phyloP scores from a whole-genome alignment of 64 coral and sea anemone genomes.

The Porites australiensis region DNA sequence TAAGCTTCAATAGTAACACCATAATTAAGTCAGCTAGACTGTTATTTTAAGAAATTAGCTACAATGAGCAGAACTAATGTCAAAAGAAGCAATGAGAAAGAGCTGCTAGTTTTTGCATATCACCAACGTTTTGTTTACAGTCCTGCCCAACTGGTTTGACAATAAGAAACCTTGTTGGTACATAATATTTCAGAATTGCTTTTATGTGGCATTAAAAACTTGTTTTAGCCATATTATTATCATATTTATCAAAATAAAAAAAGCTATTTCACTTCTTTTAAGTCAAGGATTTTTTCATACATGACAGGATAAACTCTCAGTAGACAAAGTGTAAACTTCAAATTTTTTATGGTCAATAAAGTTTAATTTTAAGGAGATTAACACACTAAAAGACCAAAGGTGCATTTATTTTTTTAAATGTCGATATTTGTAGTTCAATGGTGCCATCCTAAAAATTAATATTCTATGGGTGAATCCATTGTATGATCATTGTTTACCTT shows the following conservation, averaged over 20 bases:
- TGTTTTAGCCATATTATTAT: background rate
- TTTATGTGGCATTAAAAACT: background rate
- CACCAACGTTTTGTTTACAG: background rate
- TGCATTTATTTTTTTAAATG: background rate
- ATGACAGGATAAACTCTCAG: background rate
- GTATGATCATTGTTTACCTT: background rate
- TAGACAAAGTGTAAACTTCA: background rate
- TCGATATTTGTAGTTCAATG: background rate
- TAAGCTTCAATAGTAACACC: constrained; percentile 44
- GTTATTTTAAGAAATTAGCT: background rate
- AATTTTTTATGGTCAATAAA: background rate
- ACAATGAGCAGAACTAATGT: background rate
- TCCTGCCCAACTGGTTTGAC: background rate
- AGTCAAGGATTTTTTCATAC: background rate
- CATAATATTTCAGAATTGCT: background rate
- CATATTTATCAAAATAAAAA: background rate
- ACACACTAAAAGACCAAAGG: background rate
- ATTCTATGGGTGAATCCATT: background rate
- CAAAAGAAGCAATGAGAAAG: background rate
- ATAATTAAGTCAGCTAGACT: background rate
- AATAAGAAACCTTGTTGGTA: background rate
- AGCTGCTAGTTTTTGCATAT: background rate
- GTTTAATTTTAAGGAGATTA: background rate
- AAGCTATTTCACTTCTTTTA: background rate
- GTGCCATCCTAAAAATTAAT: background rate